A percentile compares a stretch with the other conserved stretches of the same genome.
These are phyloP conservation scores for Eudasyphora cyanicolor DNA, from an alignment of 2,888 invertebrate genomes.

Conservation along the genomic window DNA sequence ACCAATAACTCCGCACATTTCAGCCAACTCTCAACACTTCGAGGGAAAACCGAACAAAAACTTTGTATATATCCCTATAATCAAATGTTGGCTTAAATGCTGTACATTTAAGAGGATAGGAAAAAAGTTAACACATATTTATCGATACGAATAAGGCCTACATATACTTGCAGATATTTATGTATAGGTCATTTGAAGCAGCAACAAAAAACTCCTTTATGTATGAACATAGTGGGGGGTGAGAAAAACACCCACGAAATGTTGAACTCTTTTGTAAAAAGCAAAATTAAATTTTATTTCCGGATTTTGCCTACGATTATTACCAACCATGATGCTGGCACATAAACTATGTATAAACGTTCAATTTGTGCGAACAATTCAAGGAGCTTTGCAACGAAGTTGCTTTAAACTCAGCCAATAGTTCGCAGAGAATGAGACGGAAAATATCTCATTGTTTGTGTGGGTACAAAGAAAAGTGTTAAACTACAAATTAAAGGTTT, in stretches of 20 bases:
- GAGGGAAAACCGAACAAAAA: not conserved
- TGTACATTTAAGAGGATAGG: not conserved
- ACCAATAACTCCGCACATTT: not conserved
- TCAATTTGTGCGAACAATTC: too few species aligned
- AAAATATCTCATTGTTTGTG: too few species aligned
- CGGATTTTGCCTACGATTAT: slow-evolving; percentile 45
- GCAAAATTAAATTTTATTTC: slow-evolving; percentile 47
- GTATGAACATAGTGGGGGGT: not conserved
- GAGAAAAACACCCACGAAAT: not conserved
- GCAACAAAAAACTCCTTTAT: not conserved
- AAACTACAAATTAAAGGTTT: too few species aligned
- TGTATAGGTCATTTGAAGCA: not conserved
- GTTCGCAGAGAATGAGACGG: too few species aligned
- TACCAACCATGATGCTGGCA: too few species aligned
- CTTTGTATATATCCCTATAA: not conserved
- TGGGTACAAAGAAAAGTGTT: too few species aligned
- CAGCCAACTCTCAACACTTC: not conserved
- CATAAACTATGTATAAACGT: too few species aligned
- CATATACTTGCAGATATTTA: not conserved
- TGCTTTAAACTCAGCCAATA: too few species aligned
- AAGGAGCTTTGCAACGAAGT: too few species aligned
- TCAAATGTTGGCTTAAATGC: not conserved
- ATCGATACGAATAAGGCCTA: too few species aligned
- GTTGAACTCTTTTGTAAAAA: not conserved
- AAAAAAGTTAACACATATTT: not conserved